Conservation (phyloP, 2,113 vertebrate genomes). For the Jacana jacana region DNA sequence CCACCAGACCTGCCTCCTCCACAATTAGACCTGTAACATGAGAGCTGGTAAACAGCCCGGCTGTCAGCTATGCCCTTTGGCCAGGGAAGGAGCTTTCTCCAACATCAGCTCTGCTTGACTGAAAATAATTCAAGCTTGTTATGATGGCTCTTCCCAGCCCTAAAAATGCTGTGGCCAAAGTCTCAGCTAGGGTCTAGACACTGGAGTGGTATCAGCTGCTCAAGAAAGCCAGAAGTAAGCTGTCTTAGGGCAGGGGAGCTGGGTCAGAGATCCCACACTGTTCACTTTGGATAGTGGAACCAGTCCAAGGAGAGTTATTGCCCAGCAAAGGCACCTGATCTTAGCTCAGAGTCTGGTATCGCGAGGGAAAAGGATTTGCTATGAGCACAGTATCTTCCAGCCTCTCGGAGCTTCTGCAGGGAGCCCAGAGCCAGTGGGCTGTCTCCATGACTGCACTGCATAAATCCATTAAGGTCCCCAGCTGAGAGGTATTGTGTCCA, state of each 20-base stretch:
- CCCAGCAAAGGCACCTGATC: neutral
- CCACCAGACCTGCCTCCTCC: conserved; percentile 35
- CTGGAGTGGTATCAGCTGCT: neutral
- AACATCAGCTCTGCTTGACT: neutral
- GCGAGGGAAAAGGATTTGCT: neutral
- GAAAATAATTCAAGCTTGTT: conserved; percentile 2
- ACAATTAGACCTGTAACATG: conserved; percentile 46
- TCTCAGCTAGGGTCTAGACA: neutral
- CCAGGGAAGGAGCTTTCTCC: neutral
- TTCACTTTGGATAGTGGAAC: neutral
- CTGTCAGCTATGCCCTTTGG: conserved; percentile 31
- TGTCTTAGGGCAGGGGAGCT: neutral
- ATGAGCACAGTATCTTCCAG: neutral
- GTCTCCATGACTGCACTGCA: neutral
- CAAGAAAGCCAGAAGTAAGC: neutral
- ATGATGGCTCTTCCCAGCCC: neutral
- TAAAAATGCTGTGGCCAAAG: neutral
- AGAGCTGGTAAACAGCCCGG: conserved; percentile 40
- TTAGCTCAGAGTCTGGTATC: neutral
- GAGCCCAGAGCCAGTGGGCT: neutral
- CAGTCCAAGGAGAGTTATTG: neutral
- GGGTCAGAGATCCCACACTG: neutral
- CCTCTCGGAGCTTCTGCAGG: neutral
- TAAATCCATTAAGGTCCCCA: neutral
- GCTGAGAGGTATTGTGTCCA: neutral